phyloP scores from a whole-genome alignment of 1,140 invertebrate species.

The Brachionus asplanchnoidis region DNA sequence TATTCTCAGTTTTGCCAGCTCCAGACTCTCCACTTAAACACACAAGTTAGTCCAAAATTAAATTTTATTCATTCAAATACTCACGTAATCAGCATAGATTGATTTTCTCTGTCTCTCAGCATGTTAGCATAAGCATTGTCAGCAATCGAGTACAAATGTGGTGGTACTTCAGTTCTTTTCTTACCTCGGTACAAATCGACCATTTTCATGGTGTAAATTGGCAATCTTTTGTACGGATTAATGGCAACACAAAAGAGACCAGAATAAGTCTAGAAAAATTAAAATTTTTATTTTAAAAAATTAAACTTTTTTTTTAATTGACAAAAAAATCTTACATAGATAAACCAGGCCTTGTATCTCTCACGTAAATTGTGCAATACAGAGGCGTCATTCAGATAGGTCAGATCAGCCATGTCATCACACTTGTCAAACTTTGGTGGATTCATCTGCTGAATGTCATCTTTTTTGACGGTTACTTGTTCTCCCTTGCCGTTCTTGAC shows the following conservation, averaged over 20 bases:
- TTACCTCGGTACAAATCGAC: conserved; percentile 96
- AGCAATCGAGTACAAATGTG: conserved; percentile 99
- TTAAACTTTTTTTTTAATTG: background rate
- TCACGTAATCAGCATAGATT: conserved; percentile 62
- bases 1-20: conserved; percentile 67
- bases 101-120: conserved; percentile 62
- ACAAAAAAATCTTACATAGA: conserved; percentile 76
- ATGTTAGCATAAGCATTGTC: conserved; percentile 99
- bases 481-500: conserved; percentile 63
- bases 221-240: conserved; percentile 99
- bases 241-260: conserved; percentile 99
- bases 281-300: background rate
- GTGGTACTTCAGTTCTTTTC: conserved; percentile 97
- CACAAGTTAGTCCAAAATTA: background rate
- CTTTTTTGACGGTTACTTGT: conserved; percentile 84
- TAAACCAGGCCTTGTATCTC: conserved; percentile 92
- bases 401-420: conserved; percentile 99
- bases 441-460: conserved; percentile 93
- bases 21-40: conserved; percentile 62
- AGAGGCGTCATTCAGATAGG: conserved; percentile 98
- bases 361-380: conserved; percentile 97
- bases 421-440: conserved; percentile 98
- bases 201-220: conserved; percentile 92
- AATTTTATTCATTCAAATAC: conserved; percentile 41
- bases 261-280: conserved; percentile 81